Percentiles rank a stretch among this genome's conserved stretches.
These are phyloP conservation scores for Drosophila paranaensis DNA, from an alignment of 2,888 invertebrate genomes.

Conservation along the genomic window DNA sequence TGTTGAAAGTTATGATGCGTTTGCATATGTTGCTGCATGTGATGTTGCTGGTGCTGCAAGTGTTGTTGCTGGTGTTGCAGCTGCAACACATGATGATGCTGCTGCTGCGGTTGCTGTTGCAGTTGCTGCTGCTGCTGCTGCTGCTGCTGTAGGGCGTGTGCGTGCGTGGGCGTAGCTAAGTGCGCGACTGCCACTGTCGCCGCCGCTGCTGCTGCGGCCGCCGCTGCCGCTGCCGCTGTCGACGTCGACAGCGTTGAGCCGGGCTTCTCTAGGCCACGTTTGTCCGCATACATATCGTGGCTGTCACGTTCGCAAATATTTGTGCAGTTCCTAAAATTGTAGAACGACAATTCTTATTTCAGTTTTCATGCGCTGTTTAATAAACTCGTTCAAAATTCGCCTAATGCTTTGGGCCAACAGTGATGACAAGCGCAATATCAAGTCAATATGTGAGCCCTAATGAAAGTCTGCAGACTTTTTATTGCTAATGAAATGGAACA, in stretches of 20 bases:
- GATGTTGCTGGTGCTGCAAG: constrained; percentile 70
- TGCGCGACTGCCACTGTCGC: constrained; percentile 60
- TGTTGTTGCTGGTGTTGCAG: constrained; percentile 65
- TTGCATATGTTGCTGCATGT: constrained; percentile 65
- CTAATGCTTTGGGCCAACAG: constrained; percentile 39
- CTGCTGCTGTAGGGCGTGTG: constrained; percentile 56
- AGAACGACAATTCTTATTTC: constrained; percentile 35
- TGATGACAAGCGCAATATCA: constrained; percentile 43
- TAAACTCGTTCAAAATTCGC: constrained; percentile 29
- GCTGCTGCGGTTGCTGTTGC: constrained; percentile 58
- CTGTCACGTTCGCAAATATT: constrained; percentile 69
- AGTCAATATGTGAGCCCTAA: constrained; percentile 43
- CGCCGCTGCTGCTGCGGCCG: constrained; percentile 39
- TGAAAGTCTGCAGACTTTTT: constrained; percentile 69
- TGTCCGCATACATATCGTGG: constrained; percentile 73
- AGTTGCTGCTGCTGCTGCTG: constrained; percentile 54
- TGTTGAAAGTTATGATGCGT: constrained; percentile 75
- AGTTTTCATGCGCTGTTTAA: constrained; percentile 16
- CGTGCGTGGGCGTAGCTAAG: constrained; percentile 59
- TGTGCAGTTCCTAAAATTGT: constrained; percentile 58
- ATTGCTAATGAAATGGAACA: constrained; percentile 66
- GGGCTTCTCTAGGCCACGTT: constrained; percentile 71
- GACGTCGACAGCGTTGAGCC: constrained; percentile 56
- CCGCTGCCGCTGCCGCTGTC: constrained; percentile 42
- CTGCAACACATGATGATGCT: constrained; percentile 60